A percentile compares a stretch with the other conserved stretches of the same genome.
These are phyloP conservation scores for Idaea straminata DNA, from an alignment of 2,888 invertebrate genomes.

Conservation along the genomic window DNA sequence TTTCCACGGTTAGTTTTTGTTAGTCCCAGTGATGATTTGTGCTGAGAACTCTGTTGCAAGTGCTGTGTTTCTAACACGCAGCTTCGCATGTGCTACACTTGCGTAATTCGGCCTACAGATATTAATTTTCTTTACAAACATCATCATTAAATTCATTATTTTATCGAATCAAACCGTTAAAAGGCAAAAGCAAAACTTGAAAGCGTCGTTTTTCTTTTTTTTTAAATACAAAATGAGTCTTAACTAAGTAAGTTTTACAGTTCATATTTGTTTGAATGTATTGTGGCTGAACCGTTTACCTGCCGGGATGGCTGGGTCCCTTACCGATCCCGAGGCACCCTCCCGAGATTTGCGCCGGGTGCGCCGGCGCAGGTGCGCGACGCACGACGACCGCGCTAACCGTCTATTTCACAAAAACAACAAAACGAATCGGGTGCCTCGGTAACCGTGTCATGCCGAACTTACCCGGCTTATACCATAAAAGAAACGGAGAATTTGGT, in stretches of 20 bases:
- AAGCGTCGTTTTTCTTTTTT: constrained; percentile 20
- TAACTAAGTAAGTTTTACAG: constrained; percentile 34
- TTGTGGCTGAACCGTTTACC: constrained; percentile 61
- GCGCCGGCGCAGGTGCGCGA: constrained; percentile 69
- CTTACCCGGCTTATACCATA: constrained; percentile 57
- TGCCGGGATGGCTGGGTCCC: constrained; percentile 49
- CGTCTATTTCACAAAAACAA: constrained; percentile 60
- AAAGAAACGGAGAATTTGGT: constrained; percentile 70
- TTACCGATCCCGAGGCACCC: constrained; percentile 55
- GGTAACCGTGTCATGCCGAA: constrained; percentile 45
- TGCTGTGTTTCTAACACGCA: constrained; percentile 32
- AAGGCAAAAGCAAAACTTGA: constrained; percentile 20
- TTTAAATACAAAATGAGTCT: constrained; percentile 39
- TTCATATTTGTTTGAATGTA: constrained; percentile 37
- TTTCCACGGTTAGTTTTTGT: constrained; percentile 52
- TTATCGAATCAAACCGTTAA: constrained; percentile 33
- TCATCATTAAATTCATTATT: constrained; percentile 43
- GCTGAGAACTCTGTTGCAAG: constrained; percentile 42
- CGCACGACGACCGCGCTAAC: constrained; percentile 58
- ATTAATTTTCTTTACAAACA: constrained; percentile 33
- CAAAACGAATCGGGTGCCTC: constrained; percentile 42
- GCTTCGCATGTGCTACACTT: constrained; percentile 41
- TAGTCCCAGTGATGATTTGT: constrained; percentile 50
- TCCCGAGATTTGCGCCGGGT: constrained; percentile 71
- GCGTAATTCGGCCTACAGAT: constrained; percentile 32